Base-by-base conservation (phyloP, 2,888 invertebrate genomes). In the Acronicta leporina region DNA sequence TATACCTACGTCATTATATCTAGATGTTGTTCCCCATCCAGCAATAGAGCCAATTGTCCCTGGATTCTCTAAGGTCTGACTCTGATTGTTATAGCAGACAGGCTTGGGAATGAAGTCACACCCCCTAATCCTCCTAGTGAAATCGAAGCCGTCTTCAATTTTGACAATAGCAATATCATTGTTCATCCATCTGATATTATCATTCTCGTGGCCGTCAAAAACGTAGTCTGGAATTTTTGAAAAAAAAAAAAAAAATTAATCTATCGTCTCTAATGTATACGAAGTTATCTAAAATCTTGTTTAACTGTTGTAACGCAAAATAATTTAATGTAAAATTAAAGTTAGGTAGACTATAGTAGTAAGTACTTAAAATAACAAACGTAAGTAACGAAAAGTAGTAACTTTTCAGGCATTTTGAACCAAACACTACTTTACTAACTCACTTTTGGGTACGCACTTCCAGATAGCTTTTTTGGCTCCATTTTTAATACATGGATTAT, bases 361-460 rank as follows among this genome's bases (percentile, higher is more conserved):
- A n/a, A n/a, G n/a, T n/a, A n/a, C n/a, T n/a, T n/a, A n/a, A n/a
- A n/a, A n/a, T n/a, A n/a, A n/a, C n/a, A n/a, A n/a, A n/a, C n/a
- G n/a, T n/a, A n/a, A n/a, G n/a, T n/a, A n/a, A n/a, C n/a, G n/a
- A n/a, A n/a, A n/a, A n/a, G n/a, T n/a, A n/a, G n/a, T n/a, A n/a
- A n/a, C n/a, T n/a, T n/a, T n/a, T n/a, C n/a, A n/a, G n/a, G n/a
- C n/a, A n/a, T n/a, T n/a, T n/a, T n/a, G n/a, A n/a, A n/a, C n/a
- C n/a, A n/a, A n/a, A n/a, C n/a, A n/a, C n/a, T n/a, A n/a, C n/a
- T n/a, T n/a, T n/a, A n/a, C n/a, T n/a, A 11, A 35, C 90, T 86
- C 79, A 92, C 92, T 92, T 84, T 92, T 92, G 5, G 92, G 92
- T 13, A 92, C 83, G 68, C 92, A 92, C 77, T 92, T 92, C 92